Evolutionary conservation across 2,113 vertebrate species (phyloP).

Genomic region (Neolamprologus longior): DNA sequence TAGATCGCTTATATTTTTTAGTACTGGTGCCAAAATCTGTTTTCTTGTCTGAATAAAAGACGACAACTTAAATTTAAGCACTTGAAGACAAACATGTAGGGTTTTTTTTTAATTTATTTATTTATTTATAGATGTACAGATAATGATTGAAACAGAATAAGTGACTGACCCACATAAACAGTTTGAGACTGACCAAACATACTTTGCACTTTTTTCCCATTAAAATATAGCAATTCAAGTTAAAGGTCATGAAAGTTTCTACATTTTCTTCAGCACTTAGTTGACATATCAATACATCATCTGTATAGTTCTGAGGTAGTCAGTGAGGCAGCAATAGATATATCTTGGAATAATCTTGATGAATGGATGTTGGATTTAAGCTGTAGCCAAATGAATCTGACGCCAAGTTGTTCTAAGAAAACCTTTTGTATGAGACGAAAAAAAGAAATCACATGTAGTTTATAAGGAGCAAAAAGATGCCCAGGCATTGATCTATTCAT

Average conservation of each 20-base stretch:
- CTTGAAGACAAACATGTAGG: background rate
- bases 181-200: background rate
- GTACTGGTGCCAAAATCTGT: conserved; percentile 1
- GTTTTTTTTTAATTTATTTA: background rate
- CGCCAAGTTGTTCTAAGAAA: background rate
- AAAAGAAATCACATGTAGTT: background rate
- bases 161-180: background rate
- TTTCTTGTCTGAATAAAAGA: background rate
- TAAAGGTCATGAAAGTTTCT: background rate
- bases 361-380: background rate
- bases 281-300: background rate
- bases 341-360: background rate
- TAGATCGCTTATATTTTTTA: background rate
- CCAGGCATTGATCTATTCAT: background rate
- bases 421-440: background rate
- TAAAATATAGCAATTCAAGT: conserved; percentile 15
- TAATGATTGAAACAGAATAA: background rate
- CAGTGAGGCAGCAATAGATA: background rate
- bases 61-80: background rate
- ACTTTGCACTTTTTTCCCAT: background rate
- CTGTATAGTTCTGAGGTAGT: background rate
- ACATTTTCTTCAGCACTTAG: background rate
- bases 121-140: background rate
- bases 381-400: background rate
- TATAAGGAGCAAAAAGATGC: background rate